Conservation (phyloP, 2,888 invertebrate species). For the Campoplex capitator region DNA sequence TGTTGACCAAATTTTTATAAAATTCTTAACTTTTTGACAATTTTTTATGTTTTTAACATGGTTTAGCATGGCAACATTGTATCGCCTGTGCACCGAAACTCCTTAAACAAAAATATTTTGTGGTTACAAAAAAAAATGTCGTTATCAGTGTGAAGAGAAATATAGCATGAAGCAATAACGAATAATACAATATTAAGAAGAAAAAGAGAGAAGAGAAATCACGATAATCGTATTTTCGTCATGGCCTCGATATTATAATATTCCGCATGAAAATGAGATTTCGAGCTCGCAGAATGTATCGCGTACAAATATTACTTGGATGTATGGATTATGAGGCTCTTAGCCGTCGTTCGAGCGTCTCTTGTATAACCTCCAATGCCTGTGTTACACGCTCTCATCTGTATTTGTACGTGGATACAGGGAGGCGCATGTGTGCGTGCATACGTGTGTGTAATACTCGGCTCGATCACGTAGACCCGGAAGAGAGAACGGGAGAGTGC, state of each 20-base stretch:
- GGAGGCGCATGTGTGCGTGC: background rate
- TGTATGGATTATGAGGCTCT: constrained; percentile 44
- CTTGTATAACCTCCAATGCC: constrained; percentile 19
- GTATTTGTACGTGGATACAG: constrained; percentile 3
- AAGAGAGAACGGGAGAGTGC: constrained; percentile 59
- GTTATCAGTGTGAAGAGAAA: background rate
- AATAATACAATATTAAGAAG: background rate
- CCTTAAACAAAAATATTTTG: no score
- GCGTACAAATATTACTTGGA: constrained; percentile 50
- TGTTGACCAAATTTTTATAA: no score
- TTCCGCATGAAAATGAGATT: constrained; percentile 12
- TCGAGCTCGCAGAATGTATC: background rate
- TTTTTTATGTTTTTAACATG: no score
- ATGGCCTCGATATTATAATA: background rate
- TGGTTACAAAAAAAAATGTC: background rate
- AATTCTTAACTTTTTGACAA: no score
- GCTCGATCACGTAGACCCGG: constrained; percentile 56
- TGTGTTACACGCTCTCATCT: constrained; percentile 12
- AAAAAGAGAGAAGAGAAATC: background rate
- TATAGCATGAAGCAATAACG: no score
- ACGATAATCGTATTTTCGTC: background rate
- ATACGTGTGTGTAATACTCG: constrained; percentile 19
- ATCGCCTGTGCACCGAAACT: no score
- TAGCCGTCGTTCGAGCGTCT: constrained; percentile 12
- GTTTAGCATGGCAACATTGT: no score